Percentiles rank a stretch among this genome's conserved stretches.
These are phyloP conservation scores for Athalia cordata DNA, from an alignment of 2,888 invertebrate genomes.

Conservation along the genomic window DNA sequence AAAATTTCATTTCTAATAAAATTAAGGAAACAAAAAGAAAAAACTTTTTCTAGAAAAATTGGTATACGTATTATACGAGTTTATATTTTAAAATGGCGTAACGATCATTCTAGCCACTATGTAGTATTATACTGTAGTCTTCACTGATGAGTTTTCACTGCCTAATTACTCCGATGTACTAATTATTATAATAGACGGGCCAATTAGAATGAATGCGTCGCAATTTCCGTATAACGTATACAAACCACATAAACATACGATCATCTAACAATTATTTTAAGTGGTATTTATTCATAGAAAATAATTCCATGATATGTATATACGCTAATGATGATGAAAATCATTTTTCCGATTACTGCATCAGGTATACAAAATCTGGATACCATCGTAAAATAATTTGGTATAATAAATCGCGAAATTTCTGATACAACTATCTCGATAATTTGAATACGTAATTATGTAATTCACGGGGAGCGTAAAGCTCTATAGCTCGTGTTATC, in stretches of 20 bases:
- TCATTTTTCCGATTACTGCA: too few species aligned
- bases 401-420: too few species aligned
- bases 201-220: neutral
- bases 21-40: neutral
- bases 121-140: neutral
- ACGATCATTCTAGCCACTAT: neutral
- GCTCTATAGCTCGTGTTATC: too few species aligned
- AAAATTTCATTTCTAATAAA: too few species aligned
- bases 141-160: conserved; percentile 11
- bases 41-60: neutral
- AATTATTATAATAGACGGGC: conserved; percentile 16
- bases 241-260: neutral
- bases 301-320: too few species aligned
- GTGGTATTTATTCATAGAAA: neutral
- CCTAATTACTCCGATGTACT: conserved; percentile 21
- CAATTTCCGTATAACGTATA: neutral
- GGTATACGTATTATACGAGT: neutral
- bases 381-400: too few species aligned
- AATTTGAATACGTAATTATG: too few species aligned
- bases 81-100: neutral
- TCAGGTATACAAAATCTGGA: too few species aligned
- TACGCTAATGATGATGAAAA: too few species aligned
- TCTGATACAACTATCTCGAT: too few species aligned
- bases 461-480: too few species aligned
- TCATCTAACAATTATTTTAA: neutral